A percentile compares a stretch with the other conserved stretches of the same genome.
Evolutionary conservation across 2,113 vertebrate species (phyloP).

Genomic region (Tauraco erythrolophus): DNA sequence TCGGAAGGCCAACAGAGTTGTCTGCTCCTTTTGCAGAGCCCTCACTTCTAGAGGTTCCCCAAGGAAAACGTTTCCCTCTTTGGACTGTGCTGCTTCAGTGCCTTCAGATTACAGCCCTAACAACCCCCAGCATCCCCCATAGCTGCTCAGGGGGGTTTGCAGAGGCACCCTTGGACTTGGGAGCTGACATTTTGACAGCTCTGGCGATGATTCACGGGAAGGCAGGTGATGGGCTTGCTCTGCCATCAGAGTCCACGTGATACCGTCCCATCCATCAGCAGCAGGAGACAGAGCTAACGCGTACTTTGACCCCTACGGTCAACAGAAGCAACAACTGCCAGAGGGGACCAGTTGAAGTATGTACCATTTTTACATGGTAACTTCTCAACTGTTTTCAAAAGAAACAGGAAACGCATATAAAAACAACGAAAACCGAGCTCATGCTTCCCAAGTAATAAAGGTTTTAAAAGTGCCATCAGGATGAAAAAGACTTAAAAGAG

Average conservation of each 20-base stretch:
- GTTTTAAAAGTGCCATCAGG: neutral
- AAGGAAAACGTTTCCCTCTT: neutral
- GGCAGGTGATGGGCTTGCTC: neutral
- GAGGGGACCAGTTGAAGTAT: neutral
- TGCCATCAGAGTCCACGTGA: neutral
- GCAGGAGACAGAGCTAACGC: neutral
- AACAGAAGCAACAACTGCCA: neutral
- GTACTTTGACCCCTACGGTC: neutral
- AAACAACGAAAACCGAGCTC: neutral
- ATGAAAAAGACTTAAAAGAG: neutral
- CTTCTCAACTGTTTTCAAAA: neutral
- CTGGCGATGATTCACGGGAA: neutral
- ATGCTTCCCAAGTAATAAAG: neutral
- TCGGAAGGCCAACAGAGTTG: neutral
- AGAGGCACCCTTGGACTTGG: neutral
- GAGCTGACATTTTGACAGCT: neutral
- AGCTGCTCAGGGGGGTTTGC: neutral
- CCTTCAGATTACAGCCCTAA: neutral
- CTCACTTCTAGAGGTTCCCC: neutral
- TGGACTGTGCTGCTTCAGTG: fast-evolving
- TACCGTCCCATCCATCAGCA: neutral
- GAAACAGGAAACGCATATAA: neutral
- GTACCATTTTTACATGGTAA: neutral
- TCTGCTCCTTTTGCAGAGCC: neutral
- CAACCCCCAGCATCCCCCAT: fast-evolving